phyloP scores from a whole-genome alignment of 2,888 invertebrate species.

The Hylaea fasciaria region DNA sequence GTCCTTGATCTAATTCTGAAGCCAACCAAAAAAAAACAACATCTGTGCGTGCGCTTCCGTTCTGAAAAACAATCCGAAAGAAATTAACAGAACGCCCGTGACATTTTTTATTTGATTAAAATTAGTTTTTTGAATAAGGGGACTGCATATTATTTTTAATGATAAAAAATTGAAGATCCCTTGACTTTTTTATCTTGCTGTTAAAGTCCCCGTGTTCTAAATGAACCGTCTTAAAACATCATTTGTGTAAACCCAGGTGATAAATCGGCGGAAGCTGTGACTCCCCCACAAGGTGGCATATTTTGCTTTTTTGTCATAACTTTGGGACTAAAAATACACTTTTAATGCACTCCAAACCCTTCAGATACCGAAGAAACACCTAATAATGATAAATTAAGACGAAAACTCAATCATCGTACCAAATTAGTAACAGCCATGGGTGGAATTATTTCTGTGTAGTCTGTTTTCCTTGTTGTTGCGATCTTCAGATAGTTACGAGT shows the following conservation, averaged over 20 bases:
- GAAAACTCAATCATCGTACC: no score
- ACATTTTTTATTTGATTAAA: constrained; percentile 52
- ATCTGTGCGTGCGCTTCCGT: constrained; percentile 64
- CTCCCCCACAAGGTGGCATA: constrained; percentile 56
- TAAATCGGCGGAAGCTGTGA: constrained; percentile 62
- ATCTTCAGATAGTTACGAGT: no score
- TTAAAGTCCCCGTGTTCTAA: constrained; percentile 32
- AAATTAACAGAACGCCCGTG: constrained; percentile 51
- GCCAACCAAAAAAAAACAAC: constrained; percentile 51
- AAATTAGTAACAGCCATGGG: no score
- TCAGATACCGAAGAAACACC: background rate
- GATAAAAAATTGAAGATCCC: constrained; percentile 36
- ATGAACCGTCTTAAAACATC: constrained; percentile 53
- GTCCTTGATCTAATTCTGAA: constrained; percentile 58
- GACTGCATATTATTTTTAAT: constrained; percentile 25
- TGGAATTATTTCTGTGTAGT: no score
- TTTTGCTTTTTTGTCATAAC: constrained; percentile 2
- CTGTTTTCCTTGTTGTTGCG: no score
- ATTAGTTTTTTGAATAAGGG: constrained; percentile 38
- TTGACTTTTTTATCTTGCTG: constrained; percentile 17
- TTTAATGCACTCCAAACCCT: no score
- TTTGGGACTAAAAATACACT: background rate
- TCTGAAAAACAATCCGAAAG: constrained; percentile 57
- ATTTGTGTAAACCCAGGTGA: constrained; percentile 70
- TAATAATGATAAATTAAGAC: no score